Evolutionary conservation across 1,140 invertebrate genomes (phyloP).

Genomic region (Rhagoletis pomonella): DNA sequence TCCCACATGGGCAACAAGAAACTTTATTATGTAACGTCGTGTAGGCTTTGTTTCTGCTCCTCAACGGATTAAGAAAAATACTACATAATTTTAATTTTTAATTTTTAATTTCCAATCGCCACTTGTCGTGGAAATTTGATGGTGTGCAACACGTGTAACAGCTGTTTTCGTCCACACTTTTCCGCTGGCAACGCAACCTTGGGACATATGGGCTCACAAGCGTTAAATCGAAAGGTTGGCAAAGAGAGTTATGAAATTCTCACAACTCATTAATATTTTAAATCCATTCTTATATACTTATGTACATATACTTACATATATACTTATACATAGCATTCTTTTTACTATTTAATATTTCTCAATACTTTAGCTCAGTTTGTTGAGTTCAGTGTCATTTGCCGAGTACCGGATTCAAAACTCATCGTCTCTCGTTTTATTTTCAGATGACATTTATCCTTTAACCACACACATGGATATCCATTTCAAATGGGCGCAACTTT

Average conservation of each 20-base stretch:
- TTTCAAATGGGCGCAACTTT: conserved; percentile 31
- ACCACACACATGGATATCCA: conserved; percentile 56
- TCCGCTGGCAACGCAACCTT: background rate
- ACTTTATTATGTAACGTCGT: too few species aligned
- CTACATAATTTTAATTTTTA: background rate
- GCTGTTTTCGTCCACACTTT: conserved; percentile 17
- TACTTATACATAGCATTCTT: background rate
- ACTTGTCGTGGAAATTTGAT: background rate
- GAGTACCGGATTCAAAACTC: background rate
- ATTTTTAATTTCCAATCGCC: background rate
- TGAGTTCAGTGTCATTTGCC: background rate
- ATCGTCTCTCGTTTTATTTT: conserved; percentile 33
- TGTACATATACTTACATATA: background rate
- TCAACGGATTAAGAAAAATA: too few species aligned
- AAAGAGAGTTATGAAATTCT: background rate
- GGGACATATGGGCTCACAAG: background rate
- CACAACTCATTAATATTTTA: conserved; percentile 44
- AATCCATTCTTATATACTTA: background rate
- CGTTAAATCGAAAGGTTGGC: background rate
- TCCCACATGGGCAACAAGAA: too few species aligned
- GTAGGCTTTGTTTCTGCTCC: too few species aligned
- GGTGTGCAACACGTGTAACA: background rate
- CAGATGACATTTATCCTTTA: conserved; percentile 42
- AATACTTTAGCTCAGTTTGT: background rate
- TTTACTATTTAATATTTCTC: background rate